These are phyloP conservation scores for Aethes cnicana DNA, from an alignment of 2,888 invertebrate genomes.

Conservation along the genomic window DNA sequence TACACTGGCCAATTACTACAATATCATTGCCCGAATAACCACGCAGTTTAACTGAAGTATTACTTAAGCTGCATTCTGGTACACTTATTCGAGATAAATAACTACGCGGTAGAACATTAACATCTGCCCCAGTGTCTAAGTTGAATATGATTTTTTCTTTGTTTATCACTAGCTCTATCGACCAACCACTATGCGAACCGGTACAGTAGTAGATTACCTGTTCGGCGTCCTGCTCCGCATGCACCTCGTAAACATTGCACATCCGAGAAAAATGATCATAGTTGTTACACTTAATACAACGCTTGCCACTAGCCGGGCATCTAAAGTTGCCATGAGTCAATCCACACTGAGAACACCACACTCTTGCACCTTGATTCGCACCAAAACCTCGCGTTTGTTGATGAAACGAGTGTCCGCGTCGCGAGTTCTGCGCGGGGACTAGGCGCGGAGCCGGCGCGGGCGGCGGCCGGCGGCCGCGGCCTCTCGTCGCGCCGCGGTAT, in stretches of 20 bases:
- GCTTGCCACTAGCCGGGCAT: neutral
- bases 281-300: slow-evolving; percentile 1
- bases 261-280: slow-evolving; percentile 4
- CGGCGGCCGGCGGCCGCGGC: neutral
- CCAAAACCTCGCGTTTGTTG: neutral
- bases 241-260: slow-evolving; percentile 2
- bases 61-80: neutral
- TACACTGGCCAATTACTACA: neutral
- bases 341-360: neutral
- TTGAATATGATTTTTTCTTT: neutral
- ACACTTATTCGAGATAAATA: neutral
- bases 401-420: neutral
- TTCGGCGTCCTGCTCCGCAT: neutral
- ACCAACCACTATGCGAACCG: slow-evolving; percentile 6
- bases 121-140: slow-evolving; percentile 5
- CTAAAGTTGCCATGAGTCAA: neutral
- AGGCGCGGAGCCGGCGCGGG: neutral
- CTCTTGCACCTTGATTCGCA: neutral
- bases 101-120: neutral
- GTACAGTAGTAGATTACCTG: slow-evolving; percentile 14
- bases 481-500: neutral
- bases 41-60: neutral
- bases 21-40: slow-evolving; percentile 10
- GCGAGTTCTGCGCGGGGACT: neutral
- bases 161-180: neutral